Percentiles rank a stretch among this genome's conserved stretches.
These are phyloP conservation scores for Sisyra terminalis DNA, from an alignment of 2,888 invertebrate genomes.

Conservation along the genomic window DNA sequence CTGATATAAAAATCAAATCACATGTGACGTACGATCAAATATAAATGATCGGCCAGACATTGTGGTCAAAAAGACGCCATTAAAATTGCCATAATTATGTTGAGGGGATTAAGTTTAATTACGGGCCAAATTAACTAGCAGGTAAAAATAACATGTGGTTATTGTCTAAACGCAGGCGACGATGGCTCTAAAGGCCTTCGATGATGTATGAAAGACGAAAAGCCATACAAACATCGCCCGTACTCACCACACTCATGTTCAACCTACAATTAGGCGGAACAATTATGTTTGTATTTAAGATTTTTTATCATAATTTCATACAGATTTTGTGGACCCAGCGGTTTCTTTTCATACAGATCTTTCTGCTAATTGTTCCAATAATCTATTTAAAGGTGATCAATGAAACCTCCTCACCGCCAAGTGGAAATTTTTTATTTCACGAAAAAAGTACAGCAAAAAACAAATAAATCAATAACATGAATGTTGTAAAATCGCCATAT, in stretches of 20 bases:
- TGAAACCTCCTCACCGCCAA: no score
- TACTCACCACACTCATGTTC: not conserved
- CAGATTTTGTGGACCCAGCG: no score
- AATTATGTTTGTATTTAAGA: constrained; percentile 7
- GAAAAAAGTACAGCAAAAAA: no score
- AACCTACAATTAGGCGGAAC: constrained; percentile 4
- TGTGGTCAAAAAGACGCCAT: constrained; percentile 23
- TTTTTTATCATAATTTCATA: not conserved
- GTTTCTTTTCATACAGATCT: no score
- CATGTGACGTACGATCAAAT: no score
- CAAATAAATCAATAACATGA: no score
- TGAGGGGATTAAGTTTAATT: constrained; percentile 22
- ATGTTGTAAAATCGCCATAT: no score
- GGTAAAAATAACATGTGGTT: constrained; percentile 8
- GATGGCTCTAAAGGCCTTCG: not conserved
- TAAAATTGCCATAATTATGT: constrained; percentile 25
- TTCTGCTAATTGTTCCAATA: no score
- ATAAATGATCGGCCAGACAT: constrained; percentile 15
- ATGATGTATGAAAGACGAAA: not conserved
- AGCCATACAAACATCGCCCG: not conserved
- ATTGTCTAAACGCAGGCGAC: not conserved
- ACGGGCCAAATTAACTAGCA: constrained; percentile 22
- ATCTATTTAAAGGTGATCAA: no score
- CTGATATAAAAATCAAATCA: no score
- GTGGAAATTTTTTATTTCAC: no score